Conservation (phyloP, 1,140 invertebrate genomes). For the Samia ricini region DNA sequence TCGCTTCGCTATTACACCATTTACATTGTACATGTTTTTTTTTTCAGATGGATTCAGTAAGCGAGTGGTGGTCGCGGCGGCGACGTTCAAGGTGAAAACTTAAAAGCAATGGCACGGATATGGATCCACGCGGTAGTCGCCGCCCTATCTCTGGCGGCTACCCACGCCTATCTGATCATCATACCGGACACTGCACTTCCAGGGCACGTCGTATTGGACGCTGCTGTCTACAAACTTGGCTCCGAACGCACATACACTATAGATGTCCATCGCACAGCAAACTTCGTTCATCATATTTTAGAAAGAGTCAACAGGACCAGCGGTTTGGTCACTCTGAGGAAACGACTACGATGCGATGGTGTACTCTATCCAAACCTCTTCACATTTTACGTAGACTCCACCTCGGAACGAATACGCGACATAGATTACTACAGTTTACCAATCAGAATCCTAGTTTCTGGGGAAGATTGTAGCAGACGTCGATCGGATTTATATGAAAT, state of each 20-base stretch:
- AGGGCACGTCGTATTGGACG: slow-evolving; percentile 87
- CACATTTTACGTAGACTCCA: slow-evolving; percentile 91
- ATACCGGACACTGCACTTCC: slow-evolving; percentile 83
- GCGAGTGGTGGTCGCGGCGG: slow-evolving; percentile 49
- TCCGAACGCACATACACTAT: slow-evolving; percentile 86
- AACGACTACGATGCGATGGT: slow-evolving; percentile 86
- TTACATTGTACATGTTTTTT: no score
- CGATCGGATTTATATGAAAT: slow-evolving; percentile 69
- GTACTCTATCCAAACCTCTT: slow-evolving; percentile 90
- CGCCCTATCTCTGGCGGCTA: slow-evolving; percentile 40
- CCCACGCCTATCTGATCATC: slow-evolving; percentile 82
- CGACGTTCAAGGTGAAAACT: slow-evolving; percentile 63
- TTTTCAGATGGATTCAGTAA: slow-evolving; percentile 53
- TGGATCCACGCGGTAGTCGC: slow-evolving; percentile 46
- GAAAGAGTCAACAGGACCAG: slow-evolving; percentile 85
- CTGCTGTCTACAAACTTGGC: slow-evolving; percentile 86
- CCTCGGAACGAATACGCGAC: slow-evolving; percentile 85
- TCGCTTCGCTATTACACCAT: no score
- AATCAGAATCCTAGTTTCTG: slow-evolving; percentile 86
- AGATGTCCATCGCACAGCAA: slow-evolving; percentile 86
- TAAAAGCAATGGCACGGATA: slow-evolving; percentile 39
- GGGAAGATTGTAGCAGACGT: slow-evolving; percentile 80
- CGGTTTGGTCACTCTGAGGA: slow-evolving; percentile 86
- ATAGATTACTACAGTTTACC: slow-evolving; percentile 92
- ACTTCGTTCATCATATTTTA: slow-evolving; percentile 88